Base-by-base conservation (phyloP, 2,797 vertebrate species). In the Adrianichthys oophorus region DNA sequence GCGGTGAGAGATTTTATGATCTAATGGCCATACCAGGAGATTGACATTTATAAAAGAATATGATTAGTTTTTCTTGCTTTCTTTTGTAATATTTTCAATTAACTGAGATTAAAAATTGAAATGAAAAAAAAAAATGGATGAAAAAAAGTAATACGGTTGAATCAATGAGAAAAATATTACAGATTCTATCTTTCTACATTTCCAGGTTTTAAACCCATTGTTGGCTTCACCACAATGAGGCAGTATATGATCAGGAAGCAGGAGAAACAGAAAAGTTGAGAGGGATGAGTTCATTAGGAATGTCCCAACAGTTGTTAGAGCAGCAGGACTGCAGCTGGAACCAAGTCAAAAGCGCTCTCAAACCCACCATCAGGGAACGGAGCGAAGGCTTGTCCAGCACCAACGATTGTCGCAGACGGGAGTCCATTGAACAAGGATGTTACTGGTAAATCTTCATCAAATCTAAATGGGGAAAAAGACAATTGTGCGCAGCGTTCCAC, bases 171-270 rank as follows among this genome's bases (percentile, higher is more conserved):
- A 13, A 37, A 12, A 37, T 13, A 37, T 37, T 37, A 37, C 32
- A 37, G 10, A 37, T 37, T 37, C 32, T 37, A 37, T 37, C 32
- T 37, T 37, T 37, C 10, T 37, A 37, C 32, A 37, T 37, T 37
- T 37, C 10, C 32, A 37, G 32, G 32, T 37, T 70, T 74, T 57
- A 67, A 78, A 43, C 50, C 76, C 70, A 72, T 29, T 87, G 84
- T 83, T 76, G 71, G 66, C 77, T 83, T 87, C 90, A 91, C 92
- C 92, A 93, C 92, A 90, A 84, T 91, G 92, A 93, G 92, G 92
- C 92, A 93, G 92, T 92, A 91, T 92, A 87, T 90, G 91, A 92
- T 92, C 90, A 80, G 84, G 69, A 65, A 61, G 80, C 59, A 63
- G 78, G 65, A 82, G 80, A 74, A 82, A 82, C 59, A 7, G 50